A percentile compares a stretch with the other conserved stretches of the same genome.
Conservation (phyloP, 35 echinoderm and acorn worm species). For the Apostichopus californicus region DNA sequence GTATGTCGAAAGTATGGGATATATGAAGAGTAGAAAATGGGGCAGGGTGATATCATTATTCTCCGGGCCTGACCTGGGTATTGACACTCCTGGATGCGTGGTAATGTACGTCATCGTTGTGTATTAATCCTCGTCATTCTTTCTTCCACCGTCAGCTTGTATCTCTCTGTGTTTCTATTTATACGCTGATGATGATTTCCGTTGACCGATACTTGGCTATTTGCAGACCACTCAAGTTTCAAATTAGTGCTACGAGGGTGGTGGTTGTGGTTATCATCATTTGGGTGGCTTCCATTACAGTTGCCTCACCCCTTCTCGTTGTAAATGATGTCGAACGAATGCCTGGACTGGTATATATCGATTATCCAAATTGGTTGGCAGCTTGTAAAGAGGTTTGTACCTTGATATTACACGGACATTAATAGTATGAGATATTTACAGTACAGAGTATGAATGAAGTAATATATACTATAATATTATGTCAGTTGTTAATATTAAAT, state of each 20-base stretch:
- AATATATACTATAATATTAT: too few species aligned
- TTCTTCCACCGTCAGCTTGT: conserved; percentile 62
- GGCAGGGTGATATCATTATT: too few species aligned
- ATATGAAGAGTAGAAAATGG: too few species aligned
- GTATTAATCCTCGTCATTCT: background rate
- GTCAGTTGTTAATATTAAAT: too few species aligned
- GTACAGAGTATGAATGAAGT: too few species aligned
- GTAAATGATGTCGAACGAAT: conserved; percentile 26
- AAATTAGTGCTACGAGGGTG: conserved; percentile 69
- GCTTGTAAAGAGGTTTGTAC: background rate
- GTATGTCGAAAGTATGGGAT: too few species aligned
- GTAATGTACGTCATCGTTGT: too few species aligned
- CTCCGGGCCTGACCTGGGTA: too few species aligned
- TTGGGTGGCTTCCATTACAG: conserved; percentile 82
- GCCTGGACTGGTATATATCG: background rate
- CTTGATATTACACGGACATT: background rate
- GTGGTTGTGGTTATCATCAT: conserved; percentile 63
- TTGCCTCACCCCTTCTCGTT: conserved; percentile 60
- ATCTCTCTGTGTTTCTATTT: conserved; percentile 79
- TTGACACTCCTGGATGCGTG: too few species aligned
- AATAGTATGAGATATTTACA: too few species aligned
- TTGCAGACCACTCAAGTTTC: conserved; percentile 90
- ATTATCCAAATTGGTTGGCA: conserved; percentile 8
- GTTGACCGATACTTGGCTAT: conserved; percentile 96
- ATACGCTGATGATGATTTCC: conserved; percentile 90